phyloP scores from a whole-genome alignment of 2,797 vertebrate species.

The Betta splendens region DNA sequence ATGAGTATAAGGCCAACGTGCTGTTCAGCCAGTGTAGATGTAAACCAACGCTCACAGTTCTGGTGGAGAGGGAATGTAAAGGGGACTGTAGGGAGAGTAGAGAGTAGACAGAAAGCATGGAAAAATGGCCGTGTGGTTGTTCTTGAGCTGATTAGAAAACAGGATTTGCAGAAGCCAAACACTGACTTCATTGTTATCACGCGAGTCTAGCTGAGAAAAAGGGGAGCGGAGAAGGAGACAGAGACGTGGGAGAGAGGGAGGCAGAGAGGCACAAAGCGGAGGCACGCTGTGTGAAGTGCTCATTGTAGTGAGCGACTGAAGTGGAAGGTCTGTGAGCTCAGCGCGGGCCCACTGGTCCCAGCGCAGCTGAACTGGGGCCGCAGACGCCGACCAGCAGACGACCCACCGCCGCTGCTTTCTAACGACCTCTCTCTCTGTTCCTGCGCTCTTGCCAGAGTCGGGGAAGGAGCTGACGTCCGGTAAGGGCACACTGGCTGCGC shows the following conservation, averaged over 20 bases:
- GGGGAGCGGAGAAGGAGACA: conserved; percentile 46
- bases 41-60: conserved; percentile 37
- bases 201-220: conserved; percentile 43
- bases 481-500: conserved; percentile 47
- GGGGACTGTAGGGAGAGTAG: conserved; percentile 34
- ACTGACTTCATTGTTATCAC: conserved; percentile 74
- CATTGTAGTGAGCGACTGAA: conserved; percentile 69
- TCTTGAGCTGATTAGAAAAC: conserved; percentile 70
- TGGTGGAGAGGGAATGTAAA: conserved; percentile 20
- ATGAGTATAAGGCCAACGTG: not conserved
- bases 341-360: conserved; percentile 22
- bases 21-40: conserved; percentile 9
- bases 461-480: conserved; percentile 76
- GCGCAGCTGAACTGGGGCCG: conserved; percentile 22
- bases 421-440: conserved; percentile 14
- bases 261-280: conserved; percentile 65
- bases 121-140: conserved; percentile 57
- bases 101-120: conserved; percentile 1
- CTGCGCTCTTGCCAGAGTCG: conserved; percentile 72
- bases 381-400: no score
- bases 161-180: conserved; percentile 71
- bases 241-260: conserved; percentile 55
- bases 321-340: conserved; percentile 64
- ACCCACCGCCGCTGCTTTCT: not conserved
- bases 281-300: conserved; percentile 69